Evolutionary conservation across 2,113 vertebrate species (phyloP), one percentile per base, ranked within the genome.

Genomic region (Muntiacus muntjak): DNA sequence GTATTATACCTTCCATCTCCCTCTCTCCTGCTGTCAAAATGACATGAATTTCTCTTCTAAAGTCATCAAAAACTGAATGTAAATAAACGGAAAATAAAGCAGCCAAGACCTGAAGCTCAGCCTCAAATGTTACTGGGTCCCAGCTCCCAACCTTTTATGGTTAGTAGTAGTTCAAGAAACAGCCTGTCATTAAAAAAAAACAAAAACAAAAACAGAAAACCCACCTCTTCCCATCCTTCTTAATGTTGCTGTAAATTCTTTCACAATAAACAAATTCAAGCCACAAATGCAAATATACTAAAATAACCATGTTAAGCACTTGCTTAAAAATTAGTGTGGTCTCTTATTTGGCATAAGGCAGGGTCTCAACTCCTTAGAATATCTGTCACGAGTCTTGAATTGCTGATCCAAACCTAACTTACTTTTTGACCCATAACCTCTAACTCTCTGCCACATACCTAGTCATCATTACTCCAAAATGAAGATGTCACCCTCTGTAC

Each of bases 1-100:
- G 76, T 87, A 87, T 5, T 89, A 58, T 92, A 36, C 33, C 21
- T 94, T 93, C 84, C 6, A 36, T 86, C 33, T 74, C 26, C 50
- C 81, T 95, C 45, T 87, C 6, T 93, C 96, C 43, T 43, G 6
- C 28, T 92, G 76, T 84, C 45, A 90, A 82, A 67, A 6, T 94
- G 47, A 92, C 43, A 67, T 50, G n/a, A 89, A 87, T 86, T 92
- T 33, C 40, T 97, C 96, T 84, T 58, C 90, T 25, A 47, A 85
- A 67, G 33, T 94, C 84, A 84, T 64, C n/a, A 84, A 89, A 86
- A 21, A 67, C 2, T 47, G 28, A 67, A 92, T 62, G 33, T 25
- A 88, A 82, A 57, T 57, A 78, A 90, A 88, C 1, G 4, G 16
- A 94, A 30, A 54, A 17, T 55, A 96, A 90, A 97, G 43, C 91